Base-by-base conservation (phyloP, 2,113 vertebrate genomes). In the Istiophorus platypterus region DNA sequence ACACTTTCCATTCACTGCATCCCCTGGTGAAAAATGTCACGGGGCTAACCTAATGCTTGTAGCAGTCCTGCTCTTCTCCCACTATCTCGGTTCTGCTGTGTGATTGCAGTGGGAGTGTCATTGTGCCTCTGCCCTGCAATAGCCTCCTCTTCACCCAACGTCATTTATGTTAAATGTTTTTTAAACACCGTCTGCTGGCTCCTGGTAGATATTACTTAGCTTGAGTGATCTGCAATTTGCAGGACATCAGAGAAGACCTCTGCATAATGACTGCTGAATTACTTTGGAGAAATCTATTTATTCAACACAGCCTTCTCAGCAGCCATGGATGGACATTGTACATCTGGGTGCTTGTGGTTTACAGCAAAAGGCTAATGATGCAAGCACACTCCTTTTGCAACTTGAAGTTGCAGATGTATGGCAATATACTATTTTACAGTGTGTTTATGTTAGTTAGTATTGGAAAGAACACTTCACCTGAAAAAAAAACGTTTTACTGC, bases 181-280 rank as follows among this genome's bases (percentile, higher is more conserved):
- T 91, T 85, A 90, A 89, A 85, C 83, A 72, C 82, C 59, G 56
- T 52, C 57, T 77, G 69, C 24, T 74, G 47, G 74, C 80, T 76
- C 59, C 75, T 78, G 83, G 89, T 84, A 78, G 41, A 85, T 65
- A 68, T 75, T 83, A 76, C 82, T 79, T 72, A 65, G 72, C 76
- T 67, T 74, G 77, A 81, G 80, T 73, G 86, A 81, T 52, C 78
- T 76, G 79, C 72, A 87, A 85, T 92, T 92, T 92, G 78, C 82
- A 73, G 56, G 78, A 88, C 70, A 89, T 81, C 72, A 86, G 47
- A 51, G 54, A 3, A 57, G 68, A 86, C 56, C 72, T 80, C 79
- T 86, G 73, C 80, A 85, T 88, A 92, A 91, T 93, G 89, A 84
- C 78, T 72, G 52, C 70, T 61, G 78, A 82, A 91, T 93, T 82